Evolutionary conservation across 1,140 invertebrate genomes (phyloP).

Genomic region (Antheraea mylitta): DNA sequence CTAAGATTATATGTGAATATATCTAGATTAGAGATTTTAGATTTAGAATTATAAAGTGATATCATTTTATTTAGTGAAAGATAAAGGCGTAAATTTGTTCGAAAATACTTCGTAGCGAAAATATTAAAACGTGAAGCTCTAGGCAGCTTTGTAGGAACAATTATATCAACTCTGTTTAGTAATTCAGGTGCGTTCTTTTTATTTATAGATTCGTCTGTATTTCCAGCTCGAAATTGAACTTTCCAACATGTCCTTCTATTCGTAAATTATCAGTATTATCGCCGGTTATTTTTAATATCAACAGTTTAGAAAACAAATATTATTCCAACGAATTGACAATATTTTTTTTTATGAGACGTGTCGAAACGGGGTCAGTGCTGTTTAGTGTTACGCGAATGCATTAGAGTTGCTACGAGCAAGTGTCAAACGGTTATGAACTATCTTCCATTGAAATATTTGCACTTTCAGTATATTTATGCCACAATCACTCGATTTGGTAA

Average conservation of each 20-base stretch:
- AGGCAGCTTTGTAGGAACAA: too few species aligned
- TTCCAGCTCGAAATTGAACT: neutral
- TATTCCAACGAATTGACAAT: conserved; percentile 12
- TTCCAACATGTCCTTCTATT: neutral
- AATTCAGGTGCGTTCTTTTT: too few species aligned
- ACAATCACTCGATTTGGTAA: neutral
- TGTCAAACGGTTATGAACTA: neutral
- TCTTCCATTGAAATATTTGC: conserved; percentile 1
- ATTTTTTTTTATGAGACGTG: conserved; percentile 14
- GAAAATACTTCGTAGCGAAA: too few species aligned
- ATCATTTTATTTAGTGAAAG: too few species aligned
- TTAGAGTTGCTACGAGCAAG: conserved; percentile 9
- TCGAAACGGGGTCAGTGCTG: conserved; percentile 19
- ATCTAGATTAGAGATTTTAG: too few species aligned
- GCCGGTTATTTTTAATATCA: conserved; percentile 1
- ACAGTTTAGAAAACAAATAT: conserved; percentile 5
- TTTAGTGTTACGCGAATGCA: conserved; percentile 17
- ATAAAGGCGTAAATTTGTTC: too few species aligned
- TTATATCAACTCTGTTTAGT: too few species aligned
- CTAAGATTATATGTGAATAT: too few species aligned
- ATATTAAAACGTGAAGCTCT: too few species aligned
- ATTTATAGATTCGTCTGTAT: neutral
- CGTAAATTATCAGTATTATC: neutral
- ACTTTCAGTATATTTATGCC: neutral
- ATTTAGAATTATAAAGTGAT: too few species aligned